phyloP scores from a whole-genome alignment of 2,888 invertebrate genomes.

The Drosophila mettleri region DNA sequence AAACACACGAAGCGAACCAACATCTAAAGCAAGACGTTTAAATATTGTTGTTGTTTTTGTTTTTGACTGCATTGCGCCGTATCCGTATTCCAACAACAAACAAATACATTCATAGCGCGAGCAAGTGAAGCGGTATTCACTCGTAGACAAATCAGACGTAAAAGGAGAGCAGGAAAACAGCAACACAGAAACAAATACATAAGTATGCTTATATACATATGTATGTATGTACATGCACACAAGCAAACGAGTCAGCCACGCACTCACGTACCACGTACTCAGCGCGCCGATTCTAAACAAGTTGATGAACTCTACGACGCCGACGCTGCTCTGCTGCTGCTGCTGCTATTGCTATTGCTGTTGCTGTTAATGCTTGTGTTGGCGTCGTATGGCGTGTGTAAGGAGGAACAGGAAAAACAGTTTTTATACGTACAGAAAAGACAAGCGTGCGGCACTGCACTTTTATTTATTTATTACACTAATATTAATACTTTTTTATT shows the following conservation, averaged over 20 bases:
- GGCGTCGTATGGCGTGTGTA: constrained; percentile 39
- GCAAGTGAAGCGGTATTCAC: constrained; percentile 62
- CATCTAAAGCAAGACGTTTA: constrained; percentile 40
- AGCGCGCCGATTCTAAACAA: constrained; percentile 78
- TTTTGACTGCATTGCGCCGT: constrained; percentile 50
- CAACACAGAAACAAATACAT: constrained; percentile 37
- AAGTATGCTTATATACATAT: constrained; percentile 27
- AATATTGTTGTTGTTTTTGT: constrained; percentile 32
- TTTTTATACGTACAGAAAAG: constrained; percentile 34
- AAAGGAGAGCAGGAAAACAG: constrained; percentile 53
- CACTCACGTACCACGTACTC: constrained; percentile 75
- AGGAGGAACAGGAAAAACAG: constrained; percentile 56
- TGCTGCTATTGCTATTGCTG: constrained; percentile 14
- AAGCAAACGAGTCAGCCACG: constrained; percentile 59
- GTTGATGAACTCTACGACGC: constrained; percentile 80
- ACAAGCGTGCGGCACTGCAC: constrained; percentile 39
- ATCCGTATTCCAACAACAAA: constrained; percentile 58
- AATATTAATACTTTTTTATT: constrained; percentile 62
- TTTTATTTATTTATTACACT: constrained; percentile 46
- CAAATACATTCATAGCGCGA: constrained; percentile 34
- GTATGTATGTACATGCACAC: constrained; percentile 26
- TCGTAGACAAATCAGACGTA: constrained; percentile 59
- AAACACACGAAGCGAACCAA: constrained; percentile 53
- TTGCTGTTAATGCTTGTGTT: constrained; percentile 30
- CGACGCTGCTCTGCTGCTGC: constrained; percentile 33